These are phyloP conservation scores for Archips crataeganus DNA, from an alignment of 2,888 invertebrate species.

Conservation along the genomic window DNA sequence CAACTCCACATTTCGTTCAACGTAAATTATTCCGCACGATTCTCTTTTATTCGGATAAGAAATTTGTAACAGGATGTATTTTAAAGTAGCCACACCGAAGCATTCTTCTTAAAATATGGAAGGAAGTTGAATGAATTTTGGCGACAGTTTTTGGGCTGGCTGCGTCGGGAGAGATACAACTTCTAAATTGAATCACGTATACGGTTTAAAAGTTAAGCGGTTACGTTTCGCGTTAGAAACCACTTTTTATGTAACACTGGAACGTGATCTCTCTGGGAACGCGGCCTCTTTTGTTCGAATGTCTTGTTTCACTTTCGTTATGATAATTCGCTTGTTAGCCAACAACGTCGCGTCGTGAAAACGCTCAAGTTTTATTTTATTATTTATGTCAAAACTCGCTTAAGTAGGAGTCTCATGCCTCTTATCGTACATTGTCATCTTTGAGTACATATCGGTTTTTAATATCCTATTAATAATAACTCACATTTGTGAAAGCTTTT, in stretches of 20 bases:
- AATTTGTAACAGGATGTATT: slow-evolving; percentile 53
- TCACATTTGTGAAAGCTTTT: no score
- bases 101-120: slow-evolving; percentile 71
- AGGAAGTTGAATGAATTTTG: slow-evolving; percentile 72
- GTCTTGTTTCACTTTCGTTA: slow-evolving; percentile 65
- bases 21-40: slow-evolving; percentile 18
- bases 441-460: slow-evolving; percentile 7
- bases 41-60: slow-evolving; percentile 43
- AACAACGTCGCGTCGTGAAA: slow-evolving; percentile 53
- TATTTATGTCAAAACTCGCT: slow-evolving; percentile 23
- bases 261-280: slow-evolving; percentile 76
- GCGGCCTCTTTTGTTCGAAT: slow-evolving; percentile 68
- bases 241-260: slow-evolving; percentile 76
- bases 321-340: slow-evolving; percentile 70
- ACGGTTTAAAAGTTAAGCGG: slow-evolving; percentile 84
- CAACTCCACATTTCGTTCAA: slow-evolving; percentile 1
- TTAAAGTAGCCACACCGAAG: slow-evolving; percentile 54
- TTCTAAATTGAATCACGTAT: slow-evolving; percentile 85
- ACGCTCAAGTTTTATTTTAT: slow-evolving; percentile 29
- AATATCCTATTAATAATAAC: not conserved
- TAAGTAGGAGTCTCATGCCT: slow-evolving; percentile 9
- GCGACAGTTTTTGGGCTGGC: slow-evolving; percentile 74
- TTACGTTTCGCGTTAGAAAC: slow-evolving; percentile 77
- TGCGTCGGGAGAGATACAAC: slow-evolving; percentile 69
- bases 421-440: not conserved